Conservation (phyloP, 2,888 invertebrate species). For the Eremobia ochroleuca region DNA sequence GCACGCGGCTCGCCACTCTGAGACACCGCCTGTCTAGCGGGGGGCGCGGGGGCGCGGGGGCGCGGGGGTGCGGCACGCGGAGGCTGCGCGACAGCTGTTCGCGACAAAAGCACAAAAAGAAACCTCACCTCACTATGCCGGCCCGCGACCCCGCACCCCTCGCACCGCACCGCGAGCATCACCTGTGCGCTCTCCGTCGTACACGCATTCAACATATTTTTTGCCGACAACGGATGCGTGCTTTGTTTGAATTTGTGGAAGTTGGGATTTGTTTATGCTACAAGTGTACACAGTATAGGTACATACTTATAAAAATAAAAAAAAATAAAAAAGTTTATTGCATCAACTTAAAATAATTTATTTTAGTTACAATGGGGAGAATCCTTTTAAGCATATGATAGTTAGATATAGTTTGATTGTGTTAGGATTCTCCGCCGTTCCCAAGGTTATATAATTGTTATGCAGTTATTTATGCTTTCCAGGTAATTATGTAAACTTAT, state of each 20-base stretch:
- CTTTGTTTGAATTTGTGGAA: slow-evolving; percentile 18
- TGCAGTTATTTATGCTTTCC: too few relatives aligned
- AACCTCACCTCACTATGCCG: slow-evolving; percentile 56
- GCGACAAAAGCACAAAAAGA: slow-evolving; percentile 56
- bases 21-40: not conserved
- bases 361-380: too few relatives aligned
- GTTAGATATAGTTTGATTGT: too few relatives aligned
- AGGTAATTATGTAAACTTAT: too few relatives aligned
- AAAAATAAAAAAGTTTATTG: too few relatives aligned
- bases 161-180: slow-evolving; percentile 20
- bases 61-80: slow-evolving; percentile 34
- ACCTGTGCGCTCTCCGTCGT: slow-evolving; percentile 40
- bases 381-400: too few relatives aligned
- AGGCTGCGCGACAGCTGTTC: slow-evolving; percentile 69
- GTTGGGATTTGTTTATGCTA: not conserved
- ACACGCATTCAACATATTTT: not conserved
- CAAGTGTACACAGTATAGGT: not conserved
- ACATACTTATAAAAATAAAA: too few relatives aligned
- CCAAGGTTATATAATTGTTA: too few relatives aligned
- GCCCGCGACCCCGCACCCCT: slow-evolving; percentile 8
- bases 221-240: slow-evolving; percentile 4
- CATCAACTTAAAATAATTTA: too few relatives aligned
- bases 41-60: slow-evolving; percentile 5
- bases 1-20: not conserved
- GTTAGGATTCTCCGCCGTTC: too few relatives aligned